Evolutionary conservation across 92 coral and sea anemone genomes (phyloP), one percentile per base, ranked within the genome.

Genomic region (Epizoanthus stellaris): DNA sequence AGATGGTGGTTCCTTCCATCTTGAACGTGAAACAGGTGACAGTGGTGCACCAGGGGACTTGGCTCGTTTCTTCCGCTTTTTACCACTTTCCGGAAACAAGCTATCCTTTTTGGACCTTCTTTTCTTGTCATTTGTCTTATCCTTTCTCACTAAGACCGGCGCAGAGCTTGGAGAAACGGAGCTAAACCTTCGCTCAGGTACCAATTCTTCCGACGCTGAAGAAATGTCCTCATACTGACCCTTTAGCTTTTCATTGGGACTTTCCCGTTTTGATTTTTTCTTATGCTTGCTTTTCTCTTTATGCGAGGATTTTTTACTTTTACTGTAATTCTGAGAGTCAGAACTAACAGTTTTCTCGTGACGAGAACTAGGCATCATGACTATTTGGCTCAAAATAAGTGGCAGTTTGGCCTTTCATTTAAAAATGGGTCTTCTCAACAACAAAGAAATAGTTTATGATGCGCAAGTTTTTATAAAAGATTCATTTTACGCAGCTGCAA

Each of bases 221-320:
- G 99, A 96, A 81, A 96, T 96, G 89, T 96, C 99, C 95, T 96
- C 99, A 85, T 96, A 96, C 69, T 96, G 95, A 58, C 94, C 98
- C 94, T 89, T 96, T 21, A 94, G 91, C 89, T 95, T 95, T 91
- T 88, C 94, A 80, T 89, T 91, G 62, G 98, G 91, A 86, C 89
- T 86, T 84, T 86, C 98, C 76, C 91, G 89, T 89, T 94, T 96
- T 87, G 93, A 86, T 58, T 85, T 82, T 91, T 93, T 95, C 91
- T 91, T 96, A 88, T 92, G 91, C 92, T 87, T 96, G 93, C 93
- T 92, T 93, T 88, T 88, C 58, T 88, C 94, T 88, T 95, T 96
- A 95, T 91, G 95, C 75, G 99, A 93, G 89, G 98, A 95, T 94
- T 94, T 96, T 95, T 93, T 96, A 90, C 90, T 92, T 94, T 93